Evolutionary conservation across 2,113 vertebrate species (phyloP).

Genomic region (Neotoma lepida): DNA sequence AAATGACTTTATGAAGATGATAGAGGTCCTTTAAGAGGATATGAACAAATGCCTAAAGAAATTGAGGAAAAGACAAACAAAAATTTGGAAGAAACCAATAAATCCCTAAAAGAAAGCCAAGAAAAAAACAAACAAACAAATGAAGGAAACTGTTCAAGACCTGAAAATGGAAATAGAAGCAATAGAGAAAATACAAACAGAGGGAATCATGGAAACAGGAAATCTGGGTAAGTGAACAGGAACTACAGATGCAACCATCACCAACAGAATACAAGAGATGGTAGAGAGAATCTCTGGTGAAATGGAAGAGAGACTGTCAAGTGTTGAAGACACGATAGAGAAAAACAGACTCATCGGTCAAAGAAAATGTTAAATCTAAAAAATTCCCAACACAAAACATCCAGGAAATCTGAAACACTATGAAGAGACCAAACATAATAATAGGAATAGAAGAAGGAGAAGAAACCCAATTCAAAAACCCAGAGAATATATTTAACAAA

Average conservation of each 20-base stretch:
- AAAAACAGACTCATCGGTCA: too few relatives aligned
- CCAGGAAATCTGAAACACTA: too few relatives aligned
- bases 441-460: too few relatives aligned
- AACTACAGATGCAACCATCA: background rate
- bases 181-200: background rate
- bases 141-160: background rate
- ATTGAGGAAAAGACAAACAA: background rate
- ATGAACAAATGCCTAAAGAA: background rate
- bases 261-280: too few relatives aligned
- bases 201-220: background rate
- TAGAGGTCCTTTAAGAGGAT: background rate
- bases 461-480: background rate
- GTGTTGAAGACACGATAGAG: too few relatives aligned
- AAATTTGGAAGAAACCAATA: background rate
- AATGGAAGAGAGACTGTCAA: too few relatives aligned
- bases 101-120: background rate
- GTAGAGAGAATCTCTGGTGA: too few relatives aligned
- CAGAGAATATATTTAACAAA: background rate
- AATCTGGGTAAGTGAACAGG: background rate
- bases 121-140: background rate
- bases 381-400: too few relatives aligned
- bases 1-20: background rate
- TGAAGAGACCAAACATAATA: too few relatives aligned
- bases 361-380: too few relatives aligned
- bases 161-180: background rate